Evolutionary conservation across 2,888 invertebrate genomes (phyloP), one percentile per base, ranked within the genome.

Genomic region (Drosophila multiciliata): DNA sequence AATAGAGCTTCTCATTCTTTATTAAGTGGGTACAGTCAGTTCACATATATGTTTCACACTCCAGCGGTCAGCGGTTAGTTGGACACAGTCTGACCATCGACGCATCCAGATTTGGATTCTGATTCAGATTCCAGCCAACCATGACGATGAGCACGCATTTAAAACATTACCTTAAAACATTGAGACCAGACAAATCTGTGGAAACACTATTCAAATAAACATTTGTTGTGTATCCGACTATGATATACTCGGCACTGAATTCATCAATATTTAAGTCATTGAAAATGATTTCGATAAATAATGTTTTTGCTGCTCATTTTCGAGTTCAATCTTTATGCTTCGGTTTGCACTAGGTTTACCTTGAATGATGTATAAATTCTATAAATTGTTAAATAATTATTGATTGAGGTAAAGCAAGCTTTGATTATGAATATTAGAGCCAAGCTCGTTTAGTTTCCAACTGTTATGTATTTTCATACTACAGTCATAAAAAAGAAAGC

Each of bases 131-230:
- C 29, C 66, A 67, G 71, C 70, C 72, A 80, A 82, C 69, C 87
- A 67, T 87, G 74, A 85, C 85, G 78, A 68, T 40, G 58, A 54
- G 64, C 66, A 72, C 76, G 71, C 80, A 80, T 57, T 50, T 45
- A 50, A 66, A 59, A 53, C 55, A 53, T 53, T 57, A 65, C 69
- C 49, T 54, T 23, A 69, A 50, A 50, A 12, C 53, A 26, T 45
- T 45, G 23, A 4, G 45, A 15, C 15, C 20, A 45, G 8, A 8
- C 23, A 36, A 65, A 45, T 32, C 35, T 38, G 48, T 12, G 20
- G 11, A 50, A 67, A 57, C 57, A 42, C 45, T n/a, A 36, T 9
- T 45, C 32, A 40, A 32, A 17, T 11, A 9, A 17, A 17, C 17
- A 40, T 33, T 15, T 38, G 32, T n/a, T 20, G 17, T 20, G 1